Evolutionary conservation across 2,113 vertebrate genomes (phyloP), one percentile per base, ranked within the genome.

Genomic region (Rana temporaria): DNA sequence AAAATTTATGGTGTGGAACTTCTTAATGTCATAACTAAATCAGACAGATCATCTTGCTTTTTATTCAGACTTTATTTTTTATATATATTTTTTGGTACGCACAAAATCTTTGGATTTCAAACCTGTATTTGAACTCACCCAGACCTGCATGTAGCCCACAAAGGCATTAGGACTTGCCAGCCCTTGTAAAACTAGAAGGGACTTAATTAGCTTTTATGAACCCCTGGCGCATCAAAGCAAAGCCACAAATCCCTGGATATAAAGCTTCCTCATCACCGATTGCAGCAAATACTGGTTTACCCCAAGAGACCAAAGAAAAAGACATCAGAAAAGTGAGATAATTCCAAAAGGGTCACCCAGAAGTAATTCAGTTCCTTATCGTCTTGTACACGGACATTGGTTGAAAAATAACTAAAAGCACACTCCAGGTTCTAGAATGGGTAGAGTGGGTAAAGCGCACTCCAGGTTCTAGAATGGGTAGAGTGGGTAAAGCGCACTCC

Each of bases 201-300:
- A 67, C 24, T 56, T 34, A 5, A 57, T 32, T 32, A 12, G 63
- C 26, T 57, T 66, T 68, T 18, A 79, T 38, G 48, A 42, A 15
- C 17, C n/a, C 20, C 24, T 52, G n/a, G 20, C 11, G 24, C 26
- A 38, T 67, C 26, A 55, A 68, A 62, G 57, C 17, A 26, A 67
- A 59, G 66, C 68, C 20, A 18, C 18, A 22, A 32, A 30, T 53
- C 15, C 16, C 22, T 56, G 12, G 20, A 34, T 19, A 66, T 53
- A 52, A 16, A 69, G 22, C 34, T 48, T 69, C n/a, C 53, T 24
- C 52, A 69, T 79, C 53, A 48, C 78, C 17, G 42, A 42, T 42
- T 22, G 30, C 22, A 4, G 56, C 24, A 30, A 17, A 30, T 6
- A 42, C 18, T 22, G 12, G 12, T 14, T 22, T 30, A 17, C 78